Evolutionary conservation across 2,113 vertebrate genomes (phyloP), one percentile per base, ranked within the genome.

Genomic region (Procavia capensis): DNA sequence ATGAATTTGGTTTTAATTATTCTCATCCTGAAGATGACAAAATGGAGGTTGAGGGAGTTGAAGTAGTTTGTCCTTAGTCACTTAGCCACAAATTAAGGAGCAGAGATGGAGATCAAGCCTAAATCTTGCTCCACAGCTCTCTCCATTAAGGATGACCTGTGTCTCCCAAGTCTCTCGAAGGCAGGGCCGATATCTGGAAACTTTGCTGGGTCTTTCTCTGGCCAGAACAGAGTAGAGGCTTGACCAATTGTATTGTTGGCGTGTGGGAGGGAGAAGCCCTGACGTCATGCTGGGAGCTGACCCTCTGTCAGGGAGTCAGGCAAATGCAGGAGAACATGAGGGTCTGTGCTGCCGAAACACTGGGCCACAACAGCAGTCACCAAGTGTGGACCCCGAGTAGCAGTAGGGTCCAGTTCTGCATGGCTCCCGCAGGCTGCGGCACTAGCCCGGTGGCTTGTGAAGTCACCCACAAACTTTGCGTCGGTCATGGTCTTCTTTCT

Each of bases 1-100:
- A 0, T 64, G 50, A 94, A 6, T 17, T 27, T 36, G 27, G n/a
- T 79, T 91, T 79, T 79, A 59, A 41, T 63, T 25, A 41, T 47
- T 82, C 43, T 36, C 85, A 75, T 80, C 92, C 90, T 75, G n/a
- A 92, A 94, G 70, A 83, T 61, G 20, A 25, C 68, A 74, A 54
- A 70, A 78, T 17, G 61, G 59, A 91, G 63, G 43, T 13, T 8
- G 36, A 25, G 78, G 43, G 31, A 78, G 54, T 80, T 2, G 27
- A 34, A 70, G 41, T 70, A 47, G 64, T 66, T 76, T 80, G 17
- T 31, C 47, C 47, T 29, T 8, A 89, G 25, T 36, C 45, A 36
- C 31, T 92, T 91, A 79, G 29, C 68, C 74, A 78, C 59, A 68
- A 36, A 66, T 36, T 24, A 57, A 81, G 82, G 59, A 47, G 39